Percentiles rank a stretch among this genome's conserved stretches.
Evolutionary conservation across 1,140 invertebrate species (phyloP).

Genomic region (Paralvinella palmiformis): DNA sequence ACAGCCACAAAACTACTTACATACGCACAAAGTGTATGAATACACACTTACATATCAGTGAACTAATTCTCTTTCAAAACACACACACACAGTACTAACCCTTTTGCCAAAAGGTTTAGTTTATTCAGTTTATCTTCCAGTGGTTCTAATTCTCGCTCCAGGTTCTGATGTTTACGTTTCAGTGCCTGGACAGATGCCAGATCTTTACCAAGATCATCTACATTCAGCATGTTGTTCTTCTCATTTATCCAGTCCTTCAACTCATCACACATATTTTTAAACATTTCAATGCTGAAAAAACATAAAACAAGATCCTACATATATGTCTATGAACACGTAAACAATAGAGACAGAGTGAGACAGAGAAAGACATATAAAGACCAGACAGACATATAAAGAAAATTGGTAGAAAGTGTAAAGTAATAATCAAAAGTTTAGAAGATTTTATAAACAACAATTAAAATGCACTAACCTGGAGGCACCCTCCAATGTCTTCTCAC

Average conservation of each 20-base stretch:
- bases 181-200: constrained; percentile 87
- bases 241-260: constrained; percentile 79
- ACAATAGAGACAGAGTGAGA: too few species aligned
- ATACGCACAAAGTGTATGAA: too few species aligned
- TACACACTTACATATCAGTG: too few species aligned
- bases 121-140: constrained; percentile 83
- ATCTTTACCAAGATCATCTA: constrained; percentile 91
- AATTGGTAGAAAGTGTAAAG: too few species aligned
- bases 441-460: too few species aligned
- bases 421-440: too few species aligned
- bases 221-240: constrained; percentile 88
- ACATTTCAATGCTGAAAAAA: constrained; percentile 77
- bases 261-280: constrained; percentile 53
- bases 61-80: too few species aligned
- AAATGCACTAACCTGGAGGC: constrained; percentile 70
- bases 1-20: too few species aligned
- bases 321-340: neutral
- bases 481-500: constrained; percentile 85
- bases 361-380: too few species aligned
- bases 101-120: constrained; percentile 77
- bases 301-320: neutral
- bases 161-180: constrained; percentile 79
- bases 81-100: too few species aligned
- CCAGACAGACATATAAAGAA: too few species aligned
- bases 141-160: constrained; percentile 78